Evolutionary conservation across 2,888 invertebrate genomes (phyloP).

Genomic region (Papilio elwesi): DNA sequence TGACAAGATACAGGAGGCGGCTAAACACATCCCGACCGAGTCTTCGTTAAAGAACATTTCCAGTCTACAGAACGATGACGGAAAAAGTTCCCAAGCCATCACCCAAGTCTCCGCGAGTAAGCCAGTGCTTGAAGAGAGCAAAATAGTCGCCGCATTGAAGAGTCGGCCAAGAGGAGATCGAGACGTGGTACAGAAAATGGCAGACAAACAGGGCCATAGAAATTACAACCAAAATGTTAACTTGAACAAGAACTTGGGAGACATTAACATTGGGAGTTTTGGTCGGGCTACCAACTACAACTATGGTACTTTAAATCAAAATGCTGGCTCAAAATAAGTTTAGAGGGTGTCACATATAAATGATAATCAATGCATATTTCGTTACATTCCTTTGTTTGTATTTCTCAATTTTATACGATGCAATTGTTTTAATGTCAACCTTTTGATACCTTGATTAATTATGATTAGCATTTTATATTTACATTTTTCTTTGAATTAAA

Average conservation of each 20-base stretch:
- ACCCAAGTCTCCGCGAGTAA: neutral
- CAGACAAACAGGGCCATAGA: constrained; percentile 23
- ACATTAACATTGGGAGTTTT: constrained; percentile 24
- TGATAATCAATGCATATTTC: too few species aligned
- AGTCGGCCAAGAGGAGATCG: neutral
- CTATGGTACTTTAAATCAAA: constrained; percentile 28
- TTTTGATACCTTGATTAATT: too few species aligned
- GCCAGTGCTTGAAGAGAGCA: neutral
- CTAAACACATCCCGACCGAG: constrained; percentile 14
- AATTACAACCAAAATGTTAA: constrained; percentile 28
- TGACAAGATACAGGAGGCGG: neutral
- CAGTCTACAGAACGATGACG: neutral
- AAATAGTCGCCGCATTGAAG: neutral
- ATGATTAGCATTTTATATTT: too few species aligned
- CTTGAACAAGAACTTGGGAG: constrained; percentile 18
- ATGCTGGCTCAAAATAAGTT: constrained; percentile 1
- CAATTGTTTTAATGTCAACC: too few species aligned
- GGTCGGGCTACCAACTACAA: constrained; percentile 21
- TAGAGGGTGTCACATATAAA: neutral
- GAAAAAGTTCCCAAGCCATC: neutral
- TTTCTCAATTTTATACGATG: too few species aligned
- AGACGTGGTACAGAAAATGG: constrained; percentile 19
- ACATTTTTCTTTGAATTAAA: too few species aligned
- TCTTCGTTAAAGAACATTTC: constrained; percentile 6
- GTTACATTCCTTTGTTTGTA: too few species aligned